Conservation (phyloP, 2,888 invertebrate genomes). For the Drosophila nr. fundita region DNA sequence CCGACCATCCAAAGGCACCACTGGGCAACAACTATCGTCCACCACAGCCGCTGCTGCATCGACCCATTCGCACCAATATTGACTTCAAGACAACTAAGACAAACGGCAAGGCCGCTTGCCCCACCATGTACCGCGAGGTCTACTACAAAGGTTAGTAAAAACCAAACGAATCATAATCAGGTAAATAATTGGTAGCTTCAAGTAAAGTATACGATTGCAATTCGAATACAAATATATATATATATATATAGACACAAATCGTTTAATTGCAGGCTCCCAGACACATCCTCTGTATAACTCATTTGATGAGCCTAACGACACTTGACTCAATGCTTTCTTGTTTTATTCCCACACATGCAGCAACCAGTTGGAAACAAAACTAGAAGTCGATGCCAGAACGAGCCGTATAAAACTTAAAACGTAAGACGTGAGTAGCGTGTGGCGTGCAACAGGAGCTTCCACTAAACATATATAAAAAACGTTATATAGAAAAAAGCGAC, state of each 20-base stretch:
- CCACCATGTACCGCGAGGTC: conserved; percentile 96
- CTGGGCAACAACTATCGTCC: conserved; percentile 98
- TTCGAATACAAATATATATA: neutral
- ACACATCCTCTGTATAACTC: neutral
- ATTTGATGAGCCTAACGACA: neutral
- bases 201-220: neutral
- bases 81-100: conserved; percentile 93
- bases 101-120: conserved; percentile 93
- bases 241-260: neutral
- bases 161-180: neutral
- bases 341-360: conserved; percentile 84
- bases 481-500: conserved; percentile 34
- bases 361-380: conserved; percentile 95
- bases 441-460: conserved; percentile 84
- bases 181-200: neutral
- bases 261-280: neutral
- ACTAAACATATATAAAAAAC: conserved; percentile 70
- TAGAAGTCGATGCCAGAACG: conserved; percentile 79
- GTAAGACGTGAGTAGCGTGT: conserved; percentile 63
- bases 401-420: conserved; percentile 33
- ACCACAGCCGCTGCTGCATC: conserved; percentile 95
- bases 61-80: conserved; percentile 98
- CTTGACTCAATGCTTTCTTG: neutral
- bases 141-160: conserved; percentile 92
- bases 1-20: conserved; percentile 93